phyloP scores from a whole-genome alignment of 2,797 vertebrate genomes.

The Aphelocoma californica region DNA sequence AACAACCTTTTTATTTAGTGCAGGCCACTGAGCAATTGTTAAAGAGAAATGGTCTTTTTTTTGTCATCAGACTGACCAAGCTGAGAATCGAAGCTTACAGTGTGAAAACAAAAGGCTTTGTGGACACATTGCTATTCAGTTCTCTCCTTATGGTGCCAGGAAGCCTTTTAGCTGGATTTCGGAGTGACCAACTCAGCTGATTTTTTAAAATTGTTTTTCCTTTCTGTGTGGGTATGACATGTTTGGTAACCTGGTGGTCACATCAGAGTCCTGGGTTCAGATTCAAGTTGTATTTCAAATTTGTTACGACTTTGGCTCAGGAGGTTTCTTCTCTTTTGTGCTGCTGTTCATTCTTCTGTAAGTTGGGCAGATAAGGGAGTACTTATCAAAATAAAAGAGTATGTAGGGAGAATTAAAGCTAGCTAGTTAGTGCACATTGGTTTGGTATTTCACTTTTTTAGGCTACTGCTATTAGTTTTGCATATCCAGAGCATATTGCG shows the following conservation, averaged over 20 bases:
- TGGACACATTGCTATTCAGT: neutral
- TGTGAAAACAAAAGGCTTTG: neutral
- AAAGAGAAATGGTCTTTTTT: neutral
- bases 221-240: neutral
- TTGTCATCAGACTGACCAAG: neutral
- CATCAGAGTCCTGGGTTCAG: neutral
- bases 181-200: neutral
- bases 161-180: neutral
- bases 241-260: neutral
- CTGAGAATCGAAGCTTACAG: neutral
- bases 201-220: neutral
- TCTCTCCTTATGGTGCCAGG: neutral
- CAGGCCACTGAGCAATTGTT: neutral
- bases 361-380: neutral
- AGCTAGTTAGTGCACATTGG: neutral
- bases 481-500: neutral
- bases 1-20: slow-evolving; percentile 14
- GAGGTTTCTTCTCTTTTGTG: neutral
- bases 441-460: neutral
- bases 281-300: neutral
- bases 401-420: neutral
- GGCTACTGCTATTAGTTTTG: neutral
- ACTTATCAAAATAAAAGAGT: neutral
- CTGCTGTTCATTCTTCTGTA: neutral
- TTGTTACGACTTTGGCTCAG: neutral